Percentiles rank a stretch among this genome's conserved stretches.
Evolutionary conservation across 2,888 invertebrate species (phyloP).

Genomic region (Drosophila affinis): DNA sequence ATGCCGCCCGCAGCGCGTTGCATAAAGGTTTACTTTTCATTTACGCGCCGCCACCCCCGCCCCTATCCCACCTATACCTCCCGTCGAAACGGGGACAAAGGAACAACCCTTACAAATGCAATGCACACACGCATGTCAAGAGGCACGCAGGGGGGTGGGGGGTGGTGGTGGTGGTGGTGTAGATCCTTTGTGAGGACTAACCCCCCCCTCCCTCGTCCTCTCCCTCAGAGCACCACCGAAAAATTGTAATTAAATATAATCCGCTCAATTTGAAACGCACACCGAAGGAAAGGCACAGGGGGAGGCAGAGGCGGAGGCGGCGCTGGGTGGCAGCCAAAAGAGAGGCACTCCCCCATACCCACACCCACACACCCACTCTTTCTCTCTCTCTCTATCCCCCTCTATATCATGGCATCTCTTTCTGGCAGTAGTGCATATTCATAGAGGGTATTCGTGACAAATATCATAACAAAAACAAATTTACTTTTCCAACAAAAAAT

Average conservation of each 20-base stretch:
- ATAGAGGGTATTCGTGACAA: not conserved
- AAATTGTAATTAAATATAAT: slow-evolving; percentile 81
- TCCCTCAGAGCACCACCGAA: slow-evolving; percentile 43
- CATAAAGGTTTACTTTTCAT: slow-evolving; percentile 73
- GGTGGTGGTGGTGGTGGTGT: too few species aligned
- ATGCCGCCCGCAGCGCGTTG: slow-evolving; percentile 68
- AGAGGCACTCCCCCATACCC: not conserved
- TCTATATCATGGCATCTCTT: not conserved
- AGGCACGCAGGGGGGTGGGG: not conserved
- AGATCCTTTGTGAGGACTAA: slow-evolving; percentile 13
- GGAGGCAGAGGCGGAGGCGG: not conserved
- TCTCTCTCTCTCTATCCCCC: too few species aligned
- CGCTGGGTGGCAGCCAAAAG: slow-evolving; percentile 10
- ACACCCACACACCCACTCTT: too few species aligned
- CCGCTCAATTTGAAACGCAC: slow-evolving; percentile 79
- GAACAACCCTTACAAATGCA: slow-evolving; percentile 68
- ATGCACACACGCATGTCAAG: slow-evolving; percentile 39
- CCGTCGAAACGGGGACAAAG: slow-evolving; percentile 52
- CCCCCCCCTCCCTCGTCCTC: too few species aligned
- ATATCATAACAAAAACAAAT: not conserved
- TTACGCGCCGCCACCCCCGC: slow-evolving; percentile 37
- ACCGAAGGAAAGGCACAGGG: slow-evolving; percentile 25
- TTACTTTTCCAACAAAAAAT: not conserved
- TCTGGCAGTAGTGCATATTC: not conserved
- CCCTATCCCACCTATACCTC: not conserved